A percentile compares a stretch with the other conserved stretches of the same genome.
Evolutionary conservation across 2,113 vertebrate species (phyloP).

Genomic region (Malurus elegans): DNA sequence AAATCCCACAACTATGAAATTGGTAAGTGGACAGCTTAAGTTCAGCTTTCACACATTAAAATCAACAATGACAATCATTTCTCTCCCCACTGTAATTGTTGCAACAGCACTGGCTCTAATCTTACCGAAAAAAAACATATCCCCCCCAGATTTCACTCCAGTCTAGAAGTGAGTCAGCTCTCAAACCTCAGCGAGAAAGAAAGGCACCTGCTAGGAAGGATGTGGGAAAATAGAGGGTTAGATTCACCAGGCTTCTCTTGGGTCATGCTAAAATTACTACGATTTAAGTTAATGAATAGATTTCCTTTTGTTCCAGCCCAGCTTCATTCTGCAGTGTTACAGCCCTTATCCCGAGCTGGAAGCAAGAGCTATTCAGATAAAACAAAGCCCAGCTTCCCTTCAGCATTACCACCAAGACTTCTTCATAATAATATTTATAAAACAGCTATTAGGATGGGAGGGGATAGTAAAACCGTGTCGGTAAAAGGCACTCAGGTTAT

Average conservation of each 20-base stretch:
- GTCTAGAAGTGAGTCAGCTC: conserved; percentile 40
- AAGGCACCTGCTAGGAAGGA: conserved; percentile 50
- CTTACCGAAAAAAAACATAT: not conserved
- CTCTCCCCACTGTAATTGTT: not conserved
- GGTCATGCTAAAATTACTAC: conserved; percentile 65
- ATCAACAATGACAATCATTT: not conserved
- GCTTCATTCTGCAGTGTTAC: conserved; percentile 29
- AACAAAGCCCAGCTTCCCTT: conserved; percentile 51
- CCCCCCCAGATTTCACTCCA: conserved; percentile 11
- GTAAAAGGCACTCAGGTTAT: not conserved
- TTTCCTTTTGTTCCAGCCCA: conserved; percentile 57
- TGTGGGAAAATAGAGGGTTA: conserved; percentile 59
- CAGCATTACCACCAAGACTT: conserved; percentile 37
- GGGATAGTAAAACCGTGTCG: not conserved
- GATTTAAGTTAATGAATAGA: conserved; percentile 60
- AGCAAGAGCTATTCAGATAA: conserved; percentile 38
- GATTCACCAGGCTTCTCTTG: conserved; percentile 54
- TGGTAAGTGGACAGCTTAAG: conserved; percentile 9
- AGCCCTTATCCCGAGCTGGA: conserved; percentile 46
- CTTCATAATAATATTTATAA: conserved; percentile 63
- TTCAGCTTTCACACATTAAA: conserved; percentile 14
- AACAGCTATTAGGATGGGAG: conserved; percentile 56
- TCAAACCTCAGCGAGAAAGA: conserved; percentile 35
- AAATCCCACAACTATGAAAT: not conserved
- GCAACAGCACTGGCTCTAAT: not conserved